Base-by-base conservation (phyloP, 2,888 invertebrate genomes). In the Dexiosoma caninum region DNA sequence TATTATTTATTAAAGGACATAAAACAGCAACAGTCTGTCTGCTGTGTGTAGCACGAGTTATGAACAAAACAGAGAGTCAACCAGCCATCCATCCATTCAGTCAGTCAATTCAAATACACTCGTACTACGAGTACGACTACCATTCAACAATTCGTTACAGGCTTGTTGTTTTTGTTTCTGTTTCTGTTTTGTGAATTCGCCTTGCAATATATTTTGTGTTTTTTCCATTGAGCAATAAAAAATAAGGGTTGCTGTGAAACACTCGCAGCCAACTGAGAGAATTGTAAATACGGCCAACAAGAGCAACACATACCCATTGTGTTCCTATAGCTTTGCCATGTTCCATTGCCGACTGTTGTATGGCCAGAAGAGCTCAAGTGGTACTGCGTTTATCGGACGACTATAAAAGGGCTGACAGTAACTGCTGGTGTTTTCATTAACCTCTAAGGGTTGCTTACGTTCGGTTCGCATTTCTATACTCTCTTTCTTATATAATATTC, bases 391-490 rank as follows among this genome's bases (percentile, higher is more conserved):
- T 83, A 77, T 81, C 78, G 76, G 71, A 75, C 77, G 49, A 80
- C 86, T 90, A 90, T 90, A 90, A 89, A 90, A 88, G 87, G 86
- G 85, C 84, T 83, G 85, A 84, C 86, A 85, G 85, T 85, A 84
- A 85, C 85, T 85, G 84, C 85, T 87, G 87, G 86, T 85, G 85
- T 86, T 87, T 88, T 90, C 90, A 90, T 90, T 90, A 89, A 89
- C 90, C 90, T 90, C 88, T 89, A 90, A 90, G 90, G 90, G 90
- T 90, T 90, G 89, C 88, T 89, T 90, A 89, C 88, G 89, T 90
- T 90, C 90, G 90, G 90, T 90, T 90, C 90, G 90, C 90, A 90
- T 90, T 90, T 90, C 89, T 90, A 89, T 89, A 90, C 89, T 90
- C 89, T 90, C 77, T 81, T 81, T 77, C 90, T 90, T 90, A 89